Evolutionary conservation across 2,888 invertebrate species (phyloP), one percentile per base, ranked within the genome.

Genomic region (Cryptocheilus praepositus): DNA sequence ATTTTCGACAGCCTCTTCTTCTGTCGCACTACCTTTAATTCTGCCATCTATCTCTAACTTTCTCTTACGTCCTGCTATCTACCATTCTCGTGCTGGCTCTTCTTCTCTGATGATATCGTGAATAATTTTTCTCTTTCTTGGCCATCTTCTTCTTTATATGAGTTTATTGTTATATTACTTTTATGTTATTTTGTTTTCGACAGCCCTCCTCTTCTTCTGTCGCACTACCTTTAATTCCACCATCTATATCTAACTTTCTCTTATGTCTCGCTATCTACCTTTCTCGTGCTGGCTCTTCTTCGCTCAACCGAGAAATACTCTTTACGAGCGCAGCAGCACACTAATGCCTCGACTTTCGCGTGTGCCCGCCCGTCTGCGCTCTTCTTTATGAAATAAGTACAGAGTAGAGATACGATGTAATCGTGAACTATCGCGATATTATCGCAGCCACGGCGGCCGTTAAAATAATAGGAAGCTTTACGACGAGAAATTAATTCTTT

Each of bases 381-480:
- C 49, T 49, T 49, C 19, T 49, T 49, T 49, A 49, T 49, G 49
- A 49, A 19, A 49, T 49, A 19, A 16, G 19, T 49, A 19, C 16
- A 16, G 19, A 16, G 19, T 16, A 49, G 18, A 19, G 19, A 16
- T 19, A 49, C 19, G 18, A 16, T 19, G 49, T 49, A 25, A 53
- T 25, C 22, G 53, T 53, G 36, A 36, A 36, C 36, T 36, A 36
- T 36, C 36, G 36, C 36, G 36, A 36, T 52, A 77, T 72, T 71
- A 77, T 67, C 68, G 65, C 25, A 22, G 16, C 53, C 19, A 51
- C 51, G 15, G 55, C 56, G 55, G 64, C 67, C 61, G 62, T 77
- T 74, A 68, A 73, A 72, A 67, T 70, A 74, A 72, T 74, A 66
- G 77, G 64, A 77, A 77, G 59, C 71, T 77, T 61, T 69, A 60